Percentiles rank a stretch among this genome's conserved stretches.
These are phyloP conservation scores for Notiomystis cincta DNA, from an alignment of 2,113 vertebrate species.

Conservation along the genomic window DNA sequence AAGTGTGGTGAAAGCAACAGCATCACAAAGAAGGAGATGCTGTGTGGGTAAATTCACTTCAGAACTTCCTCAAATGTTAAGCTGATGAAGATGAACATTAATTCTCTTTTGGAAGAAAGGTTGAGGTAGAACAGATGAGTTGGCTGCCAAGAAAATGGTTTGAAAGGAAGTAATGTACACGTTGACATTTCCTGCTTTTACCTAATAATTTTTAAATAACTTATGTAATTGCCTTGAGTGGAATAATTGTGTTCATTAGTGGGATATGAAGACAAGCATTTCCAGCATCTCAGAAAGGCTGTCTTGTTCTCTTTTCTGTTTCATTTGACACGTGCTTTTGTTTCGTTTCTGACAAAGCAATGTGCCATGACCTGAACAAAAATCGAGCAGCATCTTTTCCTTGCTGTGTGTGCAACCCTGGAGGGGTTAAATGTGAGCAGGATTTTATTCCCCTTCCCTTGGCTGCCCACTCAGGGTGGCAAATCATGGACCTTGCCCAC, in stretches of 20 bases:
- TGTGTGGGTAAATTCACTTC: background rate
- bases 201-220: background rate
- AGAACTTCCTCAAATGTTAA: background rate
- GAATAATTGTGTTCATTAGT: background rate
- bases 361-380: background rate
- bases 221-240: background rate
- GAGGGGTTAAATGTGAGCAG: fast-evolving
- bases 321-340: background rate
- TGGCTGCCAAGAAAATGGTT: background rate
- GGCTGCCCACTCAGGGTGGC: background rate
- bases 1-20: background rate
- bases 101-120: background rate
- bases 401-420: fast-evolving
- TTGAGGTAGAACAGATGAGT: background rate
- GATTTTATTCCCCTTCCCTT: background rate
- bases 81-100: background rate
- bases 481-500: background rate
- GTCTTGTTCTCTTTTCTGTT: background rate
- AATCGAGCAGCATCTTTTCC: background rate
- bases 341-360: background rate
- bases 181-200: constrained; percentile 34
- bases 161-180: background rate
- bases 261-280: background rate
- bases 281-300: background rate
- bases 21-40: fast-evolving